Evolutionary conservation across 2,888 invertebrate genomes (phyloP), one percentile per base, ranked within the genome.

Genomic region (Eristalis tenax): DNA sequence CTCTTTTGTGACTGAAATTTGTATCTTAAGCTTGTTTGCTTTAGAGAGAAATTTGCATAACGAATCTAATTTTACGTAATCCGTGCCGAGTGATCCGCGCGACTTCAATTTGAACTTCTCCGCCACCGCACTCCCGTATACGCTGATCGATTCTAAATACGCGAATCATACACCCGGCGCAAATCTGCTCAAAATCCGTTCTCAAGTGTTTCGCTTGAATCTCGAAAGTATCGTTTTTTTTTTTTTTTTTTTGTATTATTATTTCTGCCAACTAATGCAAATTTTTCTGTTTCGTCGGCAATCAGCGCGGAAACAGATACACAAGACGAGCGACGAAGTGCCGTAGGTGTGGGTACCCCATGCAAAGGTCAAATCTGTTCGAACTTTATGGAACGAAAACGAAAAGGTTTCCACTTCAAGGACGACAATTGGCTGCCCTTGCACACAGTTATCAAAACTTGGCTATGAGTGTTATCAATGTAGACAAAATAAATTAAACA

Each of bases 1-100:
- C 59, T 59, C 26, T 4, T 59, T 50, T 50, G 50, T 26, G 26
- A 15, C 8, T 1, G 11, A 26, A 50, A 68, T 56, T 68, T 15
- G 26, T 32, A 28, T 63, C 38, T 65, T 11, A 5, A 26, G 26
- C 26, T n/a, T 38, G 68, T 73, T 65, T 77, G 40, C 18, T 63
- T 69, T 82, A 74, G 26, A 43, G 22, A 38, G 38, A 22, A 56
- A 79, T 87, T 83, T 87, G 83, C 87, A 87, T 87, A 87, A 80
- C 79, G 78, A 75, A 70, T 71, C 57, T 40, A 73, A 43, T 13
- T 87, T 87, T 87, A 87, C 83, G 87, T 87, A 87, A 87, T 87
- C 66, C 75, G 61, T 71, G 63, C 75, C 50, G 73, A 87, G 66
- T 40, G 73, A 73, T 83, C 64, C 68, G 56, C 87, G 75, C 79